A percentile compares a stretch with the other conserved stretches of the same genome.
Conservation (phyloP, 2,888 invertebrate genomes). For the Agonopterix arenella region DNA sequence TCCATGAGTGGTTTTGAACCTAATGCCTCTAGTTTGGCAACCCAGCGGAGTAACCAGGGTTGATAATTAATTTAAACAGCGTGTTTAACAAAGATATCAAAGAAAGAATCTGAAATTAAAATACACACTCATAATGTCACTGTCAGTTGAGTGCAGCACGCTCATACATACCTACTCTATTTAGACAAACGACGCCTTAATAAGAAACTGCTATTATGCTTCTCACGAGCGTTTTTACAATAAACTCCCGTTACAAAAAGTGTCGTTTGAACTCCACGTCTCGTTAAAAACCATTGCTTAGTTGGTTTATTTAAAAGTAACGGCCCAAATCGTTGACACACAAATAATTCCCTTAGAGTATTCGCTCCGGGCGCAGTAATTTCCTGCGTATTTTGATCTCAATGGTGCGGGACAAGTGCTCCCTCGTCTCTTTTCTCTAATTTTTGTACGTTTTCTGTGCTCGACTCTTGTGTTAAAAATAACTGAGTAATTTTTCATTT, state of each 20-base stretch:
- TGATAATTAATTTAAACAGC: no score
- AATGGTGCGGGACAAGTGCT: conserved; percentile 74
- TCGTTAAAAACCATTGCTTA: conserved; percentile 58
- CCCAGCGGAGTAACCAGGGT: no score
- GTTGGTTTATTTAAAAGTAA: conserved; percentile 69
- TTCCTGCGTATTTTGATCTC: conserved; percentile 75
- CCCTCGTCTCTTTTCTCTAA: conserved; percentile 72
- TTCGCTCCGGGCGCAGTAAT: conserved; percentile 57
- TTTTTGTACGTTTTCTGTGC: conserved; percentile 74
- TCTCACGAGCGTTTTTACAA: not conserved
- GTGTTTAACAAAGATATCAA: no score
- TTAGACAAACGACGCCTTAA: conserved; percentile 1
- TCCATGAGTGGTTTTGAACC: no score
- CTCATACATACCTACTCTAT: no score
- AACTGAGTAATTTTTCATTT: conserved; percentile 74
- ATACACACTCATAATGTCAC: no score
- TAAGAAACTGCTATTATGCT: conserved; percentile 1
- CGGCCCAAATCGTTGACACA: conserved; percentile 64
- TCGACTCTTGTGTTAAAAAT: conserved; percentile 71
- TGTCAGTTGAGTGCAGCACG: no score
- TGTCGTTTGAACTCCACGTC: conserved; percentile 39
- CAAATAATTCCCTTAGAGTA: conserved; percentile 62
- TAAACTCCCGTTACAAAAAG: conserved; percentile 20
- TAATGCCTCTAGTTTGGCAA: no score
- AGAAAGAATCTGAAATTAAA: no score